Percentiles rank a stretch among this genome's conserved stretches.
Conservation (phyloP, 1,140 invertebrate species). For the Psix sp. region DNA sequence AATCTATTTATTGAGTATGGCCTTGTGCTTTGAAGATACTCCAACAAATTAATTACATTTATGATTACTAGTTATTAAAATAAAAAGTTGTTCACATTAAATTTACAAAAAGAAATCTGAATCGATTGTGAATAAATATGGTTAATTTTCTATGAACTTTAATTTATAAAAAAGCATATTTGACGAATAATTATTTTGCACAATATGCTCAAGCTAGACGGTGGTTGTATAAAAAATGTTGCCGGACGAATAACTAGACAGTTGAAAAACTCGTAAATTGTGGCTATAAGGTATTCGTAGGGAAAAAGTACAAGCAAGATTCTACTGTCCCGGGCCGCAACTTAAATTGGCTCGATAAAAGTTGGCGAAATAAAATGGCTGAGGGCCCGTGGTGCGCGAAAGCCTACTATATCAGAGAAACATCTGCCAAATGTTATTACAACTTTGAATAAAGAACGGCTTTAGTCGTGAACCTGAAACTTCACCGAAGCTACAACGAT, state of each 20-base stretch:
- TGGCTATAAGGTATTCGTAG: slow-evolving; percentile 20
- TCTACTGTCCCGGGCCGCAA: slow-evolving; percentile 67
- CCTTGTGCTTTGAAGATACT: too few species aligned
- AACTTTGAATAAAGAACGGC: slow-evolving; percentile 77
- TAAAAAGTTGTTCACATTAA: too few species aligned
- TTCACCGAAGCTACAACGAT: slow-evolving; percentile 49
- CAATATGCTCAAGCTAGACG: too few species aligned
- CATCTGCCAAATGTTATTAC: slow-evolving; percentile 78
- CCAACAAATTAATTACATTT: too few species aligned
- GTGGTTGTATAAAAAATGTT: too few species aligned
- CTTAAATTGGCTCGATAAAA: slow-evolving; percentile 78
- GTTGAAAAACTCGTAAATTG: slow-evolving; percentile 47
- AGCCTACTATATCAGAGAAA: slow-evolving; percentile 75
- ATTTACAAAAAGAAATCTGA: too few species aligned
- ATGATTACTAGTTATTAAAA: too few species aligned
- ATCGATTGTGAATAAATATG: too few species aligned
- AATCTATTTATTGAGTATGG: slow-evolving; percentile 27
- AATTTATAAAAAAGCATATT: too few species aligned
- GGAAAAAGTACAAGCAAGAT: slow-evolving; percentile 50
- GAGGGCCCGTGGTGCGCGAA: slow-evolving; percentile 52
- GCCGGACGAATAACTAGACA: slow-evolving; percentile 15
- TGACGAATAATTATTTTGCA: too few species aligned
- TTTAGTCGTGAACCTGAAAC: slow-evolving; percentile 53
- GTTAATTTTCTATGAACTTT: too few species aligned
- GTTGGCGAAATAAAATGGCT: slow-evolving; percentile 74